Percentiles rank a stretch among this genome's conserved stretches.
Evolutionary conservation across 2,797 vertebrate genomes (phyloP).

Genomic region (Nannoperca obscura): DNA sequence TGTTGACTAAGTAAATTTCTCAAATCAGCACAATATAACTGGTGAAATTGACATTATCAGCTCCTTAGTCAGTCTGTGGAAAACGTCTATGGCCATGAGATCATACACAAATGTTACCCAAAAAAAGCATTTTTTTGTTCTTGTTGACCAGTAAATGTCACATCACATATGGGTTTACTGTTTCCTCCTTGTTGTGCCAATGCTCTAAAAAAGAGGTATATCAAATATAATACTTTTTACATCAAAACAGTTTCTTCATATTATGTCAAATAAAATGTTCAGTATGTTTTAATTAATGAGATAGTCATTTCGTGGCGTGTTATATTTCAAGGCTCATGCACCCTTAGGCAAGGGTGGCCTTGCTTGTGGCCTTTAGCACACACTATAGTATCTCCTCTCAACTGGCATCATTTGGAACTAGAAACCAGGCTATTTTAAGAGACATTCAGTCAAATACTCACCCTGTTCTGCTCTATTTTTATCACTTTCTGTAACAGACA

Average conservation of each 20-base stretch:
- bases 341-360: not conserved
- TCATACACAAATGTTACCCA: not conserved
- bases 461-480: constrained; percentile 35
- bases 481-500: constrained; percentile 26
- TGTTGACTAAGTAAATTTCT: not conserved
- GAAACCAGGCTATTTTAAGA: constrained; percentile 37
- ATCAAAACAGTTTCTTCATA: not conserved
- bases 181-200: not conserved
- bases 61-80: not conserved
- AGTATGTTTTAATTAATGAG: not conserved
- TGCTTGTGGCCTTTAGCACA: constrained; percentile 12
- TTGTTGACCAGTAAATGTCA: not conserved
- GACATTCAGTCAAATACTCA: constrained; percentile 30
- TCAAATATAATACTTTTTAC: not conserved
- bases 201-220: not conserved
- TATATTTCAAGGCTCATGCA: not conserved
- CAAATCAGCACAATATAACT: not conserved
- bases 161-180: not conserved
- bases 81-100: not conserved
- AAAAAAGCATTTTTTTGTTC: not conserved
- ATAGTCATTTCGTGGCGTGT: not conserved
- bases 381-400: constrained; percentile 14
- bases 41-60: not conserved
- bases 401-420: not conserved
- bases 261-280: not conserved